Conservation (phyloP, 1,140 invertebrate genomes). For the Aphidius ervi region DNA sequence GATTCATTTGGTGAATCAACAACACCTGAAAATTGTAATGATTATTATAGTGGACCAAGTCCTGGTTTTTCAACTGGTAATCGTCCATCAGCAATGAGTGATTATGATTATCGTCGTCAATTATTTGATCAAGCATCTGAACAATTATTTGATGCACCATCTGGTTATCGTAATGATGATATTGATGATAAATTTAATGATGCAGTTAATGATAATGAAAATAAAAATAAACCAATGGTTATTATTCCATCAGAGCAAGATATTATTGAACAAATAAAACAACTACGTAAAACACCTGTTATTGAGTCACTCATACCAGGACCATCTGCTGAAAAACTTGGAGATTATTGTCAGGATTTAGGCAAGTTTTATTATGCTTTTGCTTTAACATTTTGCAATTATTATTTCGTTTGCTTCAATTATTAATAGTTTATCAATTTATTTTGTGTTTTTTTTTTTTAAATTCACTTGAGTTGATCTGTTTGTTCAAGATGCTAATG, state of each 20-base stretch:
- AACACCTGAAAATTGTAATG: slow-evolving; percentile 16
- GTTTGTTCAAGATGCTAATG: not conserved
- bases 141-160: slow-evolving; percentile 22
- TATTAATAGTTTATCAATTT: not conserved
- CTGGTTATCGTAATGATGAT: slow-evolving; percentile 22
- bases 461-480: not conserved
- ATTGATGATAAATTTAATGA: slow-evolving; percentile 25
- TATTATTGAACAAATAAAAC: slow-evolving; percentile 39
- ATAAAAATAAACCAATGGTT: slow-evolving; percentile 35
- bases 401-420: not conserved
- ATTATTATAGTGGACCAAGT: slow-evolving; percentile 17
- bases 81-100: slow-evolving; percentile 11
- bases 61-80: slow-evolving; percentile 20
- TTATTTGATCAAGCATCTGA: slow-evolving; percentile 19
- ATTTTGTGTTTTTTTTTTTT: not conserved
- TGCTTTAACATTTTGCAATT: slow-evolving; percentile 7
- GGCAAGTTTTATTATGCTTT: slow-evolving; percentile 40
- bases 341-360: slow-evolving; percentile 30
- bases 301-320: slow-evolving; percentile 40
- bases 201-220: slow-evolving; percentile 26
- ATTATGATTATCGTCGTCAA: slow-evolving; percentile 18
- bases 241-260: slow-evolving; percentile 41
- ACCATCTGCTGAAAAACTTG: slow-evolving; percentile 31
- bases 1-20: slow-evolving; percentile 30
- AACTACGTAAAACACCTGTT: slow-evolving; percentile 39